Evolutionary conservation across 2,888 invertebrate species (phyloP).

Genomic region (Geotrupes spiniger): DNA sequence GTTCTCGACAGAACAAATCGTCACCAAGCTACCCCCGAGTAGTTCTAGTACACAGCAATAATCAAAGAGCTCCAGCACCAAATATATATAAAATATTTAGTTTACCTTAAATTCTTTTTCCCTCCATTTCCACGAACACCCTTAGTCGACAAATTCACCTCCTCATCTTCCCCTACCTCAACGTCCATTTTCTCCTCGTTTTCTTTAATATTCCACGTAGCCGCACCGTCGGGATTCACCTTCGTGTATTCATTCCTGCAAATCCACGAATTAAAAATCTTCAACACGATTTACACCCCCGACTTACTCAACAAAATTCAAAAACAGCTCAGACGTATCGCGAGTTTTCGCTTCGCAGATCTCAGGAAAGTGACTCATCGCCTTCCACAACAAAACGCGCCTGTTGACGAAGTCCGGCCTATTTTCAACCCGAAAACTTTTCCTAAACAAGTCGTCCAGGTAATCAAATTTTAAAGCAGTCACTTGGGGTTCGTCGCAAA

Average conservation of each 20-base stretch:
- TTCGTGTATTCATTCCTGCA: conserved; percentile 59
- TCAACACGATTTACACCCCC: conserved; percentile 22
- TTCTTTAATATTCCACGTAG: conserved; percentile 56
- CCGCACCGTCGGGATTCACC: conserved; percentile 56
- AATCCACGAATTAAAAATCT: conserved; percentile 29
- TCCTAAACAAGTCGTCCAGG: conserved; percentile 37
- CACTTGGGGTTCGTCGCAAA: too few relatives aligned
- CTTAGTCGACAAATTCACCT: conserved; percentile 44
- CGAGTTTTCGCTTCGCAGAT: conserved; percentile 78
- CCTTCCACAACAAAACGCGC: conserved; percentile 77
- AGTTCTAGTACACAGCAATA: too few relatives aligned
- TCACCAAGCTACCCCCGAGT: too few relatives aligned
- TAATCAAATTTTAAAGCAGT: conserved; percentile 17
- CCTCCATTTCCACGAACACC: conserved; percentile 37
- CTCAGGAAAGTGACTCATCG: conserved; percentile 69
- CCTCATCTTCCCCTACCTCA: conserved; percentile 39
- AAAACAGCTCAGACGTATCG: conserved; percentile 75
- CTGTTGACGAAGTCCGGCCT: conserved; percentile 73
- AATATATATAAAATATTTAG: too few relatives aligned
- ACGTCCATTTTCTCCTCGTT: conserved; percentile 35
- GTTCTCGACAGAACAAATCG: too few relatives aligned
- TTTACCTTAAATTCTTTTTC: conserved; percentile 36
- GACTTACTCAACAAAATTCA: conserved; percentile 70
- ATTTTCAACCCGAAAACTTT: conserved; percentile 47
- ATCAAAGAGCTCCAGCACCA: too few relatives aligned